Percentiles rank a stretch among this genome's conserved stretches.
phyloP scores from a whole-genome alignment of 2,888 invertebrate genomes.

The Cristatella mucedo region DNA sequence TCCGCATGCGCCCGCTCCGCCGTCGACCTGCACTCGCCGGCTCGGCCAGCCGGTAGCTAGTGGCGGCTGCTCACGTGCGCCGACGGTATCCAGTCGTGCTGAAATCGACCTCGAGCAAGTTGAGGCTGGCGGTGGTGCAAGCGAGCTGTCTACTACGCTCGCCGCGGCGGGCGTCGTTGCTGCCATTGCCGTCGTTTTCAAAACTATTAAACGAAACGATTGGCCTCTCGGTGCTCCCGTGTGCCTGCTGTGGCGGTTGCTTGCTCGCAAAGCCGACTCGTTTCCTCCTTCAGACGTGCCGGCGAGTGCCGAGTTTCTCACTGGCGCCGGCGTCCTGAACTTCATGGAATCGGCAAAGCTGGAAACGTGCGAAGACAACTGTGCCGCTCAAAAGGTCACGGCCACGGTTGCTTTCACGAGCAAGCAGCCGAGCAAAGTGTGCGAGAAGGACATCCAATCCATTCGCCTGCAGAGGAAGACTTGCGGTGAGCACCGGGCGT shows the following conservation, averaged over 20 bases:
- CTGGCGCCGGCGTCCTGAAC: constrained; percentile 61
- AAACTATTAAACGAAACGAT: no score
- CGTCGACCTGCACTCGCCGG: background rate
- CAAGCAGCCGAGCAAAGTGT: constrained; percentile 82
- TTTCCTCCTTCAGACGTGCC: constrained; percentile 49
- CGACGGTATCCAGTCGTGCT: no score
- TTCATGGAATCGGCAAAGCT: constrained; percentile 58
- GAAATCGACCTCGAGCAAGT: no score
- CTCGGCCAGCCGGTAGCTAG: no score
- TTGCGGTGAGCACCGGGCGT: constrained; percentile 48
- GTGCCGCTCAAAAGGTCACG: constrained; percentile 38
- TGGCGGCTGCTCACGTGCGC: no score
- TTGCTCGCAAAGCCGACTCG: no score
- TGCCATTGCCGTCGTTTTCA: no score
- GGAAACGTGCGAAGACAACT: constrained; percentile 36
- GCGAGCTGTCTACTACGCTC: no score
- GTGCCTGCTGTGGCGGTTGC: no score
- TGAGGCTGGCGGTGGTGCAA: no score
- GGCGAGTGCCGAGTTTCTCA: constrained; percentile 69
- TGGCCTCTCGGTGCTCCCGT: no score
- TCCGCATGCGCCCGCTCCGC: background rate
- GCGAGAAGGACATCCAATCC: constrained; percentile 82
- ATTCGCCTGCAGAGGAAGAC: constrained; percentile 66
- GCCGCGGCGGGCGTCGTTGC: no score
- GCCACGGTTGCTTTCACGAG: constrained; percentile 51